These are phyloP conservation scores for Galbula dea DNA, from an alignment of 2,113 vertebrate species.

Conservation along the genomic window DNA sequence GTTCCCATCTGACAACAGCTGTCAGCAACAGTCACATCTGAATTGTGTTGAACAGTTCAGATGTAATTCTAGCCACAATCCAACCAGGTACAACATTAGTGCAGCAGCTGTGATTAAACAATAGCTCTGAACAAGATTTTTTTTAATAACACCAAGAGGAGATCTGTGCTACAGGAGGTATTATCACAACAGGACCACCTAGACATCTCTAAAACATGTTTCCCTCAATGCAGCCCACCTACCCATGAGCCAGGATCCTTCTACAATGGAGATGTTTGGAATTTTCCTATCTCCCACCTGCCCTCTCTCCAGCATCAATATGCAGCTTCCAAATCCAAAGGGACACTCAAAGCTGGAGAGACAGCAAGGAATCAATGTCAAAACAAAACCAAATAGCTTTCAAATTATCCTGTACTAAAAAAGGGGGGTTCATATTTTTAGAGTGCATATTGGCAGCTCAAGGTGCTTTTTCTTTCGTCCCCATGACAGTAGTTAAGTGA, in stretches of 20 bases:
- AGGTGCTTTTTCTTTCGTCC: constrained; percentile 50
- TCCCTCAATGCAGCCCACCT: neutral
- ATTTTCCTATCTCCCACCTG: neutral
- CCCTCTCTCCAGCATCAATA: neutral
- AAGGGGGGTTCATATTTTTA: constrained; percentile 64
- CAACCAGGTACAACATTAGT: neutral
- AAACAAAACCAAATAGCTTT: constrained; percentile 64
- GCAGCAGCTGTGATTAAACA: neutral
- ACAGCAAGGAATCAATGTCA: constrained; percentile 58
- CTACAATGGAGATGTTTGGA: neutral
- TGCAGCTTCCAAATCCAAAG: constrained; percentile 43
- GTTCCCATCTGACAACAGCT: neutral
- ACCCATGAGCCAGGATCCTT: neutral
- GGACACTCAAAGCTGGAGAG: constrained; percentile 45
- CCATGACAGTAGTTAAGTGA: constrained; percentile 59
- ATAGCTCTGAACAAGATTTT: neutral
- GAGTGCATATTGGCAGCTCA: constrained; percentile 19
- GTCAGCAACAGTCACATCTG: neutral
- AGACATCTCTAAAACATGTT: neutral
- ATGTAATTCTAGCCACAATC: accelerated
- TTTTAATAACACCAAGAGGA: neutral
- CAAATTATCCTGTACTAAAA: constrained; percentile 54
- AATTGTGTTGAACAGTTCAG: accelerated
- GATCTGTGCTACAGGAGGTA: neutral
- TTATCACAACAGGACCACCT: neutral